These are phyloP conservation scores for Chymomyza costata DNA, from an alignment of 1,140 invertebrate species.

Conservation along the genomic window DNA sequence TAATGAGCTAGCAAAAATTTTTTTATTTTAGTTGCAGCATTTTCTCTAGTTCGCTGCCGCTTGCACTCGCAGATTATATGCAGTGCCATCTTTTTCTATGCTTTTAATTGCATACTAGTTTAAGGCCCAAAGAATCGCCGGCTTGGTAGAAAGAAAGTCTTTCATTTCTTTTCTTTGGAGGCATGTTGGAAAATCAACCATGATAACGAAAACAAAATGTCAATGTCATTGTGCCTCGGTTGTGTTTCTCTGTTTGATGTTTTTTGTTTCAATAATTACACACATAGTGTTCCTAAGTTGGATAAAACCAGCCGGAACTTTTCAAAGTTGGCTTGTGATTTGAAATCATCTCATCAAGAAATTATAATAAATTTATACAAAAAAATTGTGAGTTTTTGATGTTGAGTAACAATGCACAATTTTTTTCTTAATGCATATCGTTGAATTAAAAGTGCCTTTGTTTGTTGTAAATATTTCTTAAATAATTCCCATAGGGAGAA, in stretches of 20 bases:
- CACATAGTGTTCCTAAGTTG: constrained; percentile 9
- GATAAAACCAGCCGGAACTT: constrained; percentile 45
- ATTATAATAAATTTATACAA: no score
- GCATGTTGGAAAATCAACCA: constrained; percentile 26
- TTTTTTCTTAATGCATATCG: no score
- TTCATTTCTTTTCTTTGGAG: constrained; percentile 55
- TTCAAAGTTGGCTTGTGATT: constrained; percentile 5
- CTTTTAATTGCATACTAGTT: constrained; percentile 46
- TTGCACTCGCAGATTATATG: not conserved
- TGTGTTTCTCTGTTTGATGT: constrained; percentile 25
- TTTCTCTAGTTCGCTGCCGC: not conserved
- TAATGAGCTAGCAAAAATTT: constrained; percentile 44
- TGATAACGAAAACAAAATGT: constrained; percentile 30
- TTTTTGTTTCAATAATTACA: constrained; percentile 34
- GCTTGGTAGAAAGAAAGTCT: constrained; percentile 57
- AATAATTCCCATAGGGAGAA: no score
- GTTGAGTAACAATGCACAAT: no score
- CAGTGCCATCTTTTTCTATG: constrained; percentile 17
- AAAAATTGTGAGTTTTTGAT: no score
- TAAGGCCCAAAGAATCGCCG: constrained; percentile 16
- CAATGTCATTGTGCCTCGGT: constrained; percentile 42
- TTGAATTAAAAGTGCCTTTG: no score
- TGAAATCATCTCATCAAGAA: no score
- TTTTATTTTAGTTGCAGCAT: constrained; percentile 22
- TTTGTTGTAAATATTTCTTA: no score